These are phyloP conservation scores for Heteromyza rotundicornis DNA, from an alignment of 2,888 invertebrate species.

Conservation along the genomic window DNA sequence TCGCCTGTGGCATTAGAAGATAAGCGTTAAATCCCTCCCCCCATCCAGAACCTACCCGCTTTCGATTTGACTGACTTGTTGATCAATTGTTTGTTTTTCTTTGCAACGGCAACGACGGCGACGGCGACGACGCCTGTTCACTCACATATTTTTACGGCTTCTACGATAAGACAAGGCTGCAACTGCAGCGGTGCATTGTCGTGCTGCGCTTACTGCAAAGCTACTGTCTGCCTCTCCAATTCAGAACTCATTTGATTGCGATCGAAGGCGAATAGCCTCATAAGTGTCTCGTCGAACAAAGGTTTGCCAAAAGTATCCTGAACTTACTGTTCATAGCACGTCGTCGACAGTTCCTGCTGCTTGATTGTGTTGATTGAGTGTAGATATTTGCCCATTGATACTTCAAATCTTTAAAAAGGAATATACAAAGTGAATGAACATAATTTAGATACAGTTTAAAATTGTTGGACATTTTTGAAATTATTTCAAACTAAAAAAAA, in stretches of 20 bases:
- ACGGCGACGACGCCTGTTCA: no score
- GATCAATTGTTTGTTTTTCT: conserved; percentile 24
- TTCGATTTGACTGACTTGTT: conserved; percentile 10
- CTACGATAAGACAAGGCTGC: conserved; percentile 29
- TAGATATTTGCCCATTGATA: background rate
- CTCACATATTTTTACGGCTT: no score
- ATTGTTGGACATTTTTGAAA: no score
- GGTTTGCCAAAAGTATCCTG: conserved; percentile 29
- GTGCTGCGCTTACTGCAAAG: conserved; percentile 10
- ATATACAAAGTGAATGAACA: no score
- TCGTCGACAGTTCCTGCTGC: conserved; percentile 27
- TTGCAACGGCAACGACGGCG: no score
- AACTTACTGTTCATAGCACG: conserved; percentile 24
- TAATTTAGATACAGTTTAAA: no score
- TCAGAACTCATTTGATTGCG: conserved; percentile 32
- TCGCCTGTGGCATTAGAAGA: background rate
- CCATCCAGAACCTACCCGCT: background rate
- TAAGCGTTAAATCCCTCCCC: background rate
- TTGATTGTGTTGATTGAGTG: conserved; percentile 16
- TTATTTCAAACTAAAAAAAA: no score
- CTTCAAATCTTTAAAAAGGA: no score
- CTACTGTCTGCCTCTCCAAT: conserved; percentile 27
- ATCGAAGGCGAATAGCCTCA: conserved; percentile 28
- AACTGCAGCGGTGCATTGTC: conserved; percentile 21
- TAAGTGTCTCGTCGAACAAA: conserved; percentile 9